phyloP scores from a whole-genome alignment of 1,140 invertebrate genomes.

The Augochlora pura region DNA sequence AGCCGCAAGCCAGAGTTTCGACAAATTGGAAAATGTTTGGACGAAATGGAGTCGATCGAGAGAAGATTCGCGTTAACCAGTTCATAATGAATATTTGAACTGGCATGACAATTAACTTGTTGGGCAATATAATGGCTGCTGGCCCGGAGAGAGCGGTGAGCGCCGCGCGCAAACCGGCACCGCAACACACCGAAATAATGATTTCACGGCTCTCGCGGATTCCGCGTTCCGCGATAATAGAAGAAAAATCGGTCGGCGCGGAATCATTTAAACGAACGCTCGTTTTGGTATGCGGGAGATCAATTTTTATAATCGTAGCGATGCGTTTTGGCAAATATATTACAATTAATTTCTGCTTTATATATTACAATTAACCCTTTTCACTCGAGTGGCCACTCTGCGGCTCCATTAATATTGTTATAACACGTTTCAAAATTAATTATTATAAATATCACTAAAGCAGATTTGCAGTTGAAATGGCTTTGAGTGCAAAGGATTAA shows the following conservation, averaged over 20 bases:
- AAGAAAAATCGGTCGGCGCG: not conserved
- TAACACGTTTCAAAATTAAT: no score
- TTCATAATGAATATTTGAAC: conserved; percentile 64
- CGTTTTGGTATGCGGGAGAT: no score
- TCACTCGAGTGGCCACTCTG: no score
- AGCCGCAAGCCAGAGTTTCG: conserved; percentile 31
- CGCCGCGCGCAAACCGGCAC: not conserved
- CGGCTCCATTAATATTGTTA: no score
- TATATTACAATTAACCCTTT: no score
- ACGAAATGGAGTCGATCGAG: conserved; percentile 29
- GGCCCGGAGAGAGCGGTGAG: conserved; percentile 8
- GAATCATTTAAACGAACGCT: no score
- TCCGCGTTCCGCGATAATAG: not conserved
- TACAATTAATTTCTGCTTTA: no score
- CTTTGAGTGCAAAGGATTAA: no score
- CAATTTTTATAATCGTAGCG: no score
- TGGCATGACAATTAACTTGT: conserved; percentile 63
- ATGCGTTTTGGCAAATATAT: no score
- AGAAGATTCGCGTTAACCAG: conserved; percentile 35
- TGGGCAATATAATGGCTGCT: conserved; percentile 51
- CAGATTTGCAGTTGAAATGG: no score
- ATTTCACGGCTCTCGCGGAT: not conserved
- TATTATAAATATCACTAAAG: no score
- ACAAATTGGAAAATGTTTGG: conserved; percentile 43
- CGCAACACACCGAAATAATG: not conserved